phyloP scores from a whole-genome alignment of 2,113 vertebrate genomes.

The Abramis brama region DNA sequence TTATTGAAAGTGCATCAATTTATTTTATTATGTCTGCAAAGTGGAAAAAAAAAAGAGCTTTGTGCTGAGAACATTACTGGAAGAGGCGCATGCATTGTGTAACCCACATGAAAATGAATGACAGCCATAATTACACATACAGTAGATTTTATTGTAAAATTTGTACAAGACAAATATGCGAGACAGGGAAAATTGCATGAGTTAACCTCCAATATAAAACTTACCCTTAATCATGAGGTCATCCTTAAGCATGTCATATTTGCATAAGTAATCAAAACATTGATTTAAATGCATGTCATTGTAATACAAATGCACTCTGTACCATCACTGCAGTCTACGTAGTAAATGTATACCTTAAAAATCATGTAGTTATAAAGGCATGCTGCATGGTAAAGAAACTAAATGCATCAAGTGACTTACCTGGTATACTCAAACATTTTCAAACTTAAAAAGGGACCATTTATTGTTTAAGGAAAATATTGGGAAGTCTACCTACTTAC shows the following conservation, averaged over 20 bases:
- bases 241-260: not conserved
- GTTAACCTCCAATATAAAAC: not conserved
- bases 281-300: not conserved
- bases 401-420: constrained; percentile 17
- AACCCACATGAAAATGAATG: not conserved
- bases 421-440: constrained; percentile 3
- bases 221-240: not conserved
- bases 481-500: not conserved
- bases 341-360: not conserved
- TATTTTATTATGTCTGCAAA: too few relatives aligned
- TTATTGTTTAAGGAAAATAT: not conserved
- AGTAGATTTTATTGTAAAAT: not conserved
- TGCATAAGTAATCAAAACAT: not conserved
- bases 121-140: not conserved
- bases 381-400: not conserved
- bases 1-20: not conserved
- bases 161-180: not conserved
- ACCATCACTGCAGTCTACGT: not conserved
- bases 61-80: not conserved
- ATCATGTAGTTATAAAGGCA: not conserved
- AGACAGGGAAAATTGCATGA: not conserved
- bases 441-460: not conserved
- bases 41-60: not conserved
- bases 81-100: not conserved
- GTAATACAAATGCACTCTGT: not conserved